Percentiles rank a stretch among this genome's conserved stretches.
phyloP scores from a whole-genome alignment of 2,113 vertebrate species.

The Colius striatus region DNA sequence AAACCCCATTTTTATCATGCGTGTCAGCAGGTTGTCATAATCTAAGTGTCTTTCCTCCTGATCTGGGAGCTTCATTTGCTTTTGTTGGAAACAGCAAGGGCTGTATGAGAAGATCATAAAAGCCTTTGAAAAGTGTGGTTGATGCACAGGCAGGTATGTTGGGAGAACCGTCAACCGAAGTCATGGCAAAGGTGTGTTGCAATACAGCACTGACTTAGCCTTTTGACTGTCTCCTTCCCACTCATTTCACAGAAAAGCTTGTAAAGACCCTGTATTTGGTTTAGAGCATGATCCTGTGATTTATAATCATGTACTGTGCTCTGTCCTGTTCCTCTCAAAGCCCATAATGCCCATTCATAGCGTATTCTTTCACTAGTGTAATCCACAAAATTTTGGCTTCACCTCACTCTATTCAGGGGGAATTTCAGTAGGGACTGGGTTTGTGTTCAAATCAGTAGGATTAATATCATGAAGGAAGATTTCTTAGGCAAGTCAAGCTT shows the following conservation, averaged over 20 bases:
- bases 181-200: neutral
- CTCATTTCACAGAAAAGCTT: neutral
- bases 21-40: constrained; percentile 45
- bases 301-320: neutral
- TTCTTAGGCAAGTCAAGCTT: neutral
- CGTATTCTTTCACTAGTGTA: neutral
- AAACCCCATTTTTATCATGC: neutral
- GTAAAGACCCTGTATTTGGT: neutral
- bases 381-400: constrained; percentile 4
- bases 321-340: neutral
- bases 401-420: neutral
- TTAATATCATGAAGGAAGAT: neutral
- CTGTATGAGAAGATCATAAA: neutral
- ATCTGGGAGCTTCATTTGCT: neutral
- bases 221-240: neutral
- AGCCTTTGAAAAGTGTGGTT: neutral
- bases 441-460: neutral
- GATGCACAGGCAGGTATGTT: neutral
- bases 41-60: neutral
- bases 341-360: neutral
- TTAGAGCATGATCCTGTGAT: neutral
- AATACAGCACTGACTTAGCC: neutral
- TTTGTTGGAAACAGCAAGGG: constrained; percentile 1
- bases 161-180: neutral
- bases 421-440: neutral